Percentiles rank a stretch among this genome's conserved stretches.
phyloP scores from a whole-genome alignment of 2,113 vertebrate species.

The Castor canadensis region DNA sequence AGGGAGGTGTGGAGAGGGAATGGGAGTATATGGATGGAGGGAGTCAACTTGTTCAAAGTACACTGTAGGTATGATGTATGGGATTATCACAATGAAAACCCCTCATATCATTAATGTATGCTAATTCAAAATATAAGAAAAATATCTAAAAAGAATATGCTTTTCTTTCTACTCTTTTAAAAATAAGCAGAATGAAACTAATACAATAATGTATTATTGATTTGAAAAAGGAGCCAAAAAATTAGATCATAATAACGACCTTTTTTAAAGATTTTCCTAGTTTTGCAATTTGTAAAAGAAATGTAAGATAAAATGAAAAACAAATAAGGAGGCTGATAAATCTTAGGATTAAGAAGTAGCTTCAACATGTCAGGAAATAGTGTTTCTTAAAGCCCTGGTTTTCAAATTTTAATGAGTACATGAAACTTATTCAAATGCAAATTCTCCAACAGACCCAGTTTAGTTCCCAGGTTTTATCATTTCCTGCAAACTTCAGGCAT shows the following conservation, averaged over 20 bases:
- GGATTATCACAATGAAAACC: too few relatives aligned
- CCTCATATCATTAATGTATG: too few relatives aligned
- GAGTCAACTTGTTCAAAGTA: too few relatives aligned
- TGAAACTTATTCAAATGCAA: not conserved
- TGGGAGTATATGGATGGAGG: too few relatives aligned
- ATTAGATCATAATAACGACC: not conserved
- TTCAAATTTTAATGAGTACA: not conserved
- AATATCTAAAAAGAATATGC: too few relatives aligned
- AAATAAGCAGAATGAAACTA: not conserved
- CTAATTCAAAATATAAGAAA: too few relatives aligned
- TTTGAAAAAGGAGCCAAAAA: not conserved
- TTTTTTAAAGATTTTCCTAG: not conserved
- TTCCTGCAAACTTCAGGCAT: not conserved
- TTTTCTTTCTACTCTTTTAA: not conserved
- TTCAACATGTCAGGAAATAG: not conserved
- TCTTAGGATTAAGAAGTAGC: not conserved
- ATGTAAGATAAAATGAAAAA: not conserved
- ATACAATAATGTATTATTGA: not conserved
- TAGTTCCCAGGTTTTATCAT: not conserved
- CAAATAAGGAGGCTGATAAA: not conserved
- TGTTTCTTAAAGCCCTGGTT: not conserved
- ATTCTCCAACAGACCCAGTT: fast-evolving
- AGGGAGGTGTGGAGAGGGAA: too few relatives aligned
- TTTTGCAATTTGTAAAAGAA: not conserved
- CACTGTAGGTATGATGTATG: too few relatives aligned